These are phyloP conservation scores for Colinus virginianus DNA, from an alignment of 2,113 vertebrate species.

Conservation along the genomic window DNA sequence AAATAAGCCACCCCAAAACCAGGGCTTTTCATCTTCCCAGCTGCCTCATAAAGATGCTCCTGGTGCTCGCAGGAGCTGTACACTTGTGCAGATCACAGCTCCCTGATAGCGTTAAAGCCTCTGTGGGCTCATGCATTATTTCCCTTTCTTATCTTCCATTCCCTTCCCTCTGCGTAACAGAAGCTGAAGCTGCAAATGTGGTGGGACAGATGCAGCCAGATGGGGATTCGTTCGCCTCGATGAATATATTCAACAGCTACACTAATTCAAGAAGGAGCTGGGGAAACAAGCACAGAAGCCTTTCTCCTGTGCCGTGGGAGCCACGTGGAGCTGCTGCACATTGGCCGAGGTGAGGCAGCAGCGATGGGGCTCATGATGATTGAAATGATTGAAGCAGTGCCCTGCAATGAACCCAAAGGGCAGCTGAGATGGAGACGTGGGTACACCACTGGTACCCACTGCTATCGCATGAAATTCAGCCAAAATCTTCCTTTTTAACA, in stretches of 20 bases:
- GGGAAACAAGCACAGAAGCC: neutral
- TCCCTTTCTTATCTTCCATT: conserved; percentile 31
- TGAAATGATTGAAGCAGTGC: neutral
- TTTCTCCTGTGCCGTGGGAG: neutral
- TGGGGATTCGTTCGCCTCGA: conserved; percentile 48
- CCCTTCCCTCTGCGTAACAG: conserved; percentile 43
- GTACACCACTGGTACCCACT: neutral
- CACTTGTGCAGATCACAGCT: neutral
- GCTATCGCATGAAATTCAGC: neutral
- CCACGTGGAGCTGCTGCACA: neutral
- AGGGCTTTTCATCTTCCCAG: neutral
- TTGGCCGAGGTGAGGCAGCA: neutral
- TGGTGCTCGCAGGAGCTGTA: neutral
- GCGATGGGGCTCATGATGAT: fast-evolving
- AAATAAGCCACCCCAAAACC: neutral
- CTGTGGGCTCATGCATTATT: conserved; percentile 1
- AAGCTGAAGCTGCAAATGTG: conserved; percentile 40
- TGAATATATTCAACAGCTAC: conserved; percentile 51
- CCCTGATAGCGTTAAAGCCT: neutral
- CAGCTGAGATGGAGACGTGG: neutral
- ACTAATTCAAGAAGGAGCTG: neutral
- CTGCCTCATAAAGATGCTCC: neutral
- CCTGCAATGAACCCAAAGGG: neutral
- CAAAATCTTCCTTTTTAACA: fast-evolving
- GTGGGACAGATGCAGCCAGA: conserved; percentile 26